Evolutionary conservation across 2,888 invertebrate species (phyloP), one percentile per base, ranked within the genome.

Genomic region (Teinopalpus imperialis): DNA sequence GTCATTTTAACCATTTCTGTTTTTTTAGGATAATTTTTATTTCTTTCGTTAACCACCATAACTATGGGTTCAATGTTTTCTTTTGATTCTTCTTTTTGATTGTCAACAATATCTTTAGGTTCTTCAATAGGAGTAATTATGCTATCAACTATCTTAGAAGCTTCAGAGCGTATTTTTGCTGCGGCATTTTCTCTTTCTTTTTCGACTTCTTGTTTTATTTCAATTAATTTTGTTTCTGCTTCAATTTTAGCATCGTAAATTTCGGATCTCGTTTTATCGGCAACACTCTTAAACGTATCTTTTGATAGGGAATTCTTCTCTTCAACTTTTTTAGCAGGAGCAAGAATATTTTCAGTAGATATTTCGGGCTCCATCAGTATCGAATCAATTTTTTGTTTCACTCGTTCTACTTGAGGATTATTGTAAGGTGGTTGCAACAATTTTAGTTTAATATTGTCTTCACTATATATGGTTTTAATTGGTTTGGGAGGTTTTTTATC

Each of bases 291-390:
- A 1, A 76, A 57, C 1, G 61, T 61, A 30, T 63, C 69, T 54
- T 73, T 80, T 1, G 66, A 53, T 49, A 74, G 75, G 3, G 16
- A 6, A n/a, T 30, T 4, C 53, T 71, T 72, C 2, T 64, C 65
- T 57, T 73, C 74, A 0, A 66, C 60, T 12, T 54, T 61, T 51
- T 21, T 43, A 0, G 57, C 46, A 1, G 75, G 52, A 0, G 78
- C 65, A 4, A 86, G 52, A 43, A 90, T 87, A 46, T 85, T 87
- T 65, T 86, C 87, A 24, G 77, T 61, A 0, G 88, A 89, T 24
- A 89, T 83, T 65, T 89, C 86, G 1, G 89, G 87, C 23, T 83
- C 80, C 63, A 83, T 87, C 12, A 89, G 53, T 45, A 89, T 86
- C 9, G 81, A 80, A 26, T 88, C 89, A 46, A 89, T 90, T 65